Evolutionary conservation across 2,113 vertebrate genomes (phyloP).

Genomic region (Myocastor coypus): DNA sequence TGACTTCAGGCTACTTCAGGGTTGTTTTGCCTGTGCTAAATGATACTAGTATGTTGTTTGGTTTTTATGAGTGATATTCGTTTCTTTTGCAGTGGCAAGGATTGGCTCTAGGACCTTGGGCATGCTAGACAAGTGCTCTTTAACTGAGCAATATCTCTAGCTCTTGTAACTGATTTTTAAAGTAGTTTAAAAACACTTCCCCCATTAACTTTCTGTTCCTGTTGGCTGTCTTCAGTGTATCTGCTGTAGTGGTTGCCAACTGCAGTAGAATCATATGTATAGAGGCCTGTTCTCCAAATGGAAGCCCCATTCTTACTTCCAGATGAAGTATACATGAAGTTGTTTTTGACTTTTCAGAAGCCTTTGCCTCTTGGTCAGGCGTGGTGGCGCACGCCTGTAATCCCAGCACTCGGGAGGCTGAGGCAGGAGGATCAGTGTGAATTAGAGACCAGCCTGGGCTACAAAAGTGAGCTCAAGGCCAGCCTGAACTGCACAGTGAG

Average conservation of each 20-base stretch:
- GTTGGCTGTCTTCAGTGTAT: neutral
- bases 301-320: neutral
- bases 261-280: neutral
- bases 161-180: neutral
- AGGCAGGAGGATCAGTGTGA: no score
- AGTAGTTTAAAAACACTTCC: neutral
- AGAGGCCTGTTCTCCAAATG: neutral
- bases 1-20: constrained; percentile 10
- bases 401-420: no score
- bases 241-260: neutral
- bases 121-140: neutral
- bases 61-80: neutral
- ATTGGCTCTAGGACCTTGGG: neutral
- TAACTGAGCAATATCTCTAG: neutral
- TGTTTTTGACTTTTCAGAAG: constrained; percentile 18
- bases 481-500: no score
- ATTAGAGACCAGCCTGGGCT: no score
- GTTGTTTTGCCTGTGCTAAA: neutral
- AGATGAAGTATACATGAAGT: constrained; percentile 36
- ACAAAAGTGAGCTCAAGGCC: no score
- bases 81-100: neutral
- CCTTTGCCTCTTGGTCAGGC: neutral
- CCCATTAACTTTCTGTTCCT: neutral
- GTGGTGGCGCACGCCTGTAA: no score
- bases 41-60: constrained; percentile 18